Evolutionary conservation across 2,888 invertebrate genomes (phyloP), one percentile per base, ranked within the genome.

Genomic region (Cyclophora punctaria): DNA sequence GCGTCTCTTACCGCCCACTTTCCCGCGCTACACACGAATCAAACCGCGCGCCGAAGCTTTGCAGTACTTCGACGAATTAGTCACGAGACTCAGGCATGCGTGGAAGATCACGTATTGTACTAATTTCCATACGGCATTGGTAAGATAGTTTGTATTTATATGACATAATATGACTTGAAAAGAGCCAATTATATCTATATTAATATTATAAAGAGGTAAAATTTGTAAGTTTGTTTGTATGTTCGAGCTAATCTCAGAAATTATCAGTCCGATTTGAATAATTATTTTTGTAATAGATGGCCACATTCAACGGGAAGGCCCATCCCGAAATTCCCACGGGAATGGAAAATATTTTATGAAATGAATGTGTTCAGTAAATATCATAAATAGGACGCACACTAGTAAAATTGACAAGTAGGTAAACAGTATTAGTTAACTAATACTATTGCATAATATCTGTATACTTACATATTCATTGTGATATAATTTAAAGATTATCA

Each of bases 21-120:
- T 99, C 89, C 99, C 99, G 0, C 92, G 99, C 33, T 98, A 97
- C 80, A 97, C 98, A 0, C 95, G 96, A 81, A 97, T 98, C 69
- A 95, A 95, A 64, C 93, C 93, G 45, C 84, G 92, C 6, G 69
- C 78, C 37, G 96, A 96, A 71, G 96, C 98, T 41, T 78, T 97
- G 55, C 90, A 91, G 59, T 96, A 96, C 76, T 92, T 96, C 70
- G 94, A 95, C 66, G 94, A 94, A 71, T 91, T 98, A 65, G 90
- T 97, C n/a, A 90, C 92, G 43, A 90, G 96, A 55, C 89, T 97
- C 48, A 93, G 95, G 69, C 92, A 92, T 63, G 94, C 96, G 5
- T 95, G 94, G 81, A 95, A 94, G 88, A 93, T 96, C 57, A 93
- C 94, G 3, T 92, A 92, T 40, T 92, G 93, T 67, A 91, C 92